phyloP scores from a whole-genome alignment of 2,113 vertebrate species.

The Myotis brandtii region DNA sequence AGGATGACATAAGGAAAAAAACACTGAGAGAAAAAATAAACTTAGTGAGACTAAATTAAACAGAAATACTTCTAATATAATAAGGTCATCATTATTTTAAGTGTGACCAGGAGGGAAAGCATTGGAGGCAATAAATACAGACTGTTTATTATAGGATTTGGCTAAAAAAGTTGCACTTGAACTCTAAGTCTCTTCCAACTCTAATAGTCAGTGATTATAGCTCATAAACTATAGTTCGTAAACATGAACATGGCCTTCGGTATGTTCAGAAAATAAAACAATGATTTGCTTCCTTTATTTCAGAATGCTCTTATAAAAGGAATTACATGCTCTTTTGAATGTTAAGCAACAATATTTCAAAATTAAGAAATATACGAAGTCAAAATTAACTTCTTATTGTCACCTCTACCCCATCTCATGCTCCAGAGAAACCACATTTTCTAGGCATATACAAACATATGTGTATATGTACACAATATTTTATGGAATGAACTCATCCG shows the following conservation, averaged over 20 bases:
- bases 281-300: background rate
- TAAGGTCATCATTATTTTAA: constrained; percentile 26
- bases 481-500: background rate
- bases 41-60: background rate
- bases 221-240: background rate
- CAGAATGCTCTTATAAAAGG: background rate
- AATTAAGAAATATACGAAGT: background rate
- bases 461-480: background rate
- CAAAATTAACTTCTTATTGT: constrained; percentile 25
- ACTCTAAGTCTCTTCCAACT: background rate
- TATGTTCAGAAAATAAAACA: background rate
- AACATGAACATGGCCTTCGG: background rate
- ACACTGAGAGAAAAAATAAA: background rate
- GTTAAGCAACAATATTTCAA: background rate
- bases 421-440: constrained; percentile 22
- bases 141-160: background rate
- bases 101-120: background rate
- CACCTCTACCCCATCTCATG: background rate
- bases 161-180: background rate
- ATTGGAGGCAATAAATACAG: background rate
- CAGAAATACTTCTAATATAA: background rate
- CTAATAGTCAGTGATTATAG: background rate
- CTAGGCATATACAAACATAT: background rate
- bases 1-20: background rate
- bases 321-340: background rate